Evolutionary conservation across 1,140 invertebrate genomes (phyloP).

Genomic region (Halesus radiatus): DNA sequence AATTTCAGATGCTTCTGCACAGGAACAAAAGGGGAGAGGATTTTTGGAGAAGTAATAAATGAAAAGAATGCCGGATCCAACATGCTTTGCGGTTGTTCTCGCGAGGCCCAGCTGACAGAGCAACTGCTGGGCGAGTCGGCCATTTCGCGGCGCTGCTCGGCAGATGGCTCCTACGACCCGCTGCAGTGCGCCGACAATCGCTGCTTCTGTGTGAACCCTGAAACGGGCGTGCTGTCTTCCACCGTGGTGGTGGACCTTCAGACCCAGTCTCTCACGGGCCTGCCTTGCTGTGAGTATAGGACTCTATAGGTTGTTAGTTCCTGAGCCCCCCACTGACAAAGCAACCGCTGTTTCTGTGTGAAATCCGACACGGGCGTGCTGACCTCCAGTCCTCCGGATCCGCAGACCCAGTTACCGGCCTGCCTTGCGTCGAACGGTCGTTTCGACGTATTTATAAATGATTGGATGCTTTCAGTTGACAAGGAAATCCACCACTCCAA

Average conservation of each 20-base stretch:
- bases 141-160: conserved; percentile 65
- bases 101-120: conserved; percentile 55
- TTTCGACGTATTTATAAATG: too few relatives aligned
- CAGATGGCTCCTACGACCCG: conserved; percentile 71
- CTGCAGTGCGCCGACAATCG: conserved; percentile 69
- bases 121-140: conserved; percentile 56
- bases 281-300: too few relatives aligned
- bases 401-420: conserved; percentile 62
- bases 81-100: conserved; percentile 74
- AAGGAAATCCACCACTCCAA: conserved; percentile 36
- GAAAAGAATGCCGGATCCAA: conserved; percentile 62
- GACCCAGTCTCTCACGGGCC: conserved; percentile 61
- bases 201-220: conserved; percentile 71
- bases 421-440: too few relatives aligned
- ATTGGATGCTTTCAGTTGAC: conserved; percentile 42
- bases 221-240: conserved; percentile 64
- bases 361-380: conserved; percentile 66
- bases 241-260: conserved; percentile 64
- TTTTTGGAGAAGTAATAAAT: conserved; percentile 73
- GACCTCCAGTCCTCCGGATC: conserved; percentile 59
- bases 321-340: too few relatives aligned
- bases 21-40: conserved; percentile 69
- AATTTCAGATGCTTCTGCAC: conserved; percentile 74
- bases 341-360: conserved; percentile 70
- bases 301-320: too few relatives aligned